These are phyloP conservation scores for Mesorhabditis spiculigera DNA, from an alignment of 2,888 invertebrate species.

Conservation along the genomic window DNA sequence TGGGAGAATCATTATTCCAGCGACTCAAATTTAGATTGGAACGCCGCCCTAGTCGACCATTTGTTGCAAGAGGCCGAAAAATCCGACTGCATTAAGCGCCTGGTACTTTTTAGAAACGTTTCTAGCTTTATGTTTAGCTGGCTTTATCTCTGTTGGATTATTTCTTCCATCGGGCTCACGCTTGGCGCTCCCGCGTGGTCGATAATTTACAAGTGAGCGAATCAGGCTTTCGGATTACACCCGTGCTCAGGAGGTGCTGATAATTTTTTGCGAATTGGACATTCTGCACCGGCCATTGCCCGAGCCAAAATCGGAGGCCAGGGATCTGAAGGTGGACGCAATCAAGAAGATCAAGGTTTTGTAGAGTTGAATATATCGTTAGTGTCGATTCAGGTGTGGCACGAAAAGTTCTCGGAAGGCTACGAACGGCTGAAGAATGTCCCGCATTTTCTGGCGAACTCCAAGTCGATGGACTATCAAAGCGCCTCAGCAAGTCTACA, in stretches of 20 bases:
- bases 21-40: neutral
- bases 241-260: conserved; percentile 39
- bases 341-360: neutral
- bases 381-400: neutral
- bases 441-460: neutral
- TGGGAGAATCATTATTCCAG: neutral
- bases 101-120: neutral
- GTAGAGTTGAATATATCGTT: too few species aligned
- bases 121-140: neutral
- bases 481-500: neutral
- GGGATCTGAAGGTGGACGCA: conserved; percentile 31
- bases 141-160: neutral
- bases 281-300: conserved; percentile 44
- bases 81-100: neutral
- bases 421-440: conserved; percentile 5
- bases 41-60: neutral
- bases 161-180: neutral
- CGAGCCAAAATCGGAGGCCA: conserved; percentile 29
- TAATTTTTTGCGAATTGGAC: conserved; percentile 41
- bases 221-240: neutral
- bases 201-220: neutral
- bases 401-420: neutral
- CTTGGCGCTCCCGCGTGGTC: neutral
- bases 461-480: neutral
- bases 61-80: conserved; percentile 4